Conservation (phyloP, 2,797 vertebrate species). For the Cottoperca gobio region DNA sequence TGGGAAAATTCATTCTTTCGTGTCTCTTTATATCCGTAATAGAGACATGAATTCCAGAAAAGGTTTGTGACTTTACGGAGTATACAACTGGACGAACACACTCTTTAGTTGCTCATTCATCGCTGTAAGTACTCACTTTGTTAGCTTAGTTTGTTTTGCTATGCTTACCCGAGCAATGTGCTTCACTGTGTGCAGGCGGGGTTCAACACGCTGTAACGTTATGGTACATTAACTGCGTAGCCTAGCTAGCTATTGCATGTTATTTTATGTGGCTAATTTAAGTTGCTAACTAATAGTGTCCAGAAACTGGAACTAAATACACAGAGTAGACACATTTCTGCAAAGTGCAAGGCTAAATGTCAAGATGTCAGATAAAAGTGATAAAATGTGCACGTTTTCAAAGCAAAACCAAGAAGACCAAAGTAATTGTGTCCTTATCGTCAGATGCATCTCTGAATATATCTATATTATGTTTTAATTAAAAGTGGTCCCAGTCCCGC, state of each 20-base stretch:
- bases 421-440: neutral
- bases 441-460: neutral
- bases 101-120: neutral
- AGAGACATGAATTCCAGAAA: constrained; percentile 46
- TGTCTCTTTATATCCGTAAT: neutral
- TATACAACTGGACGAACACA: neutral
- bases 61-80: neutral
- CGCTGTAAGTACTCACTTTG: constrained; percentile 39
- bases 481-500: neutral
- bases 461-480: neutral
- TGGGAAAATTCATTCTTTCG: constrained; percentile 68
- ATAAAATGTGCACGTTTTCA: neutral
- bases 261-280: no score
- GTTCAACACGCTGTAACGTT: neutral
- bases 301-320: neutral
- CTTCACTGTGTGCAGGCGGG: neutral
- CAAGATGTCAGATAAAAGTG: neutral
- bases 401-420: neutral
- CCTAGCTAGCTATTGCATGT: constrained; percentile 15
- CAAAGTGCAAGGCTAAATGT: neutral
- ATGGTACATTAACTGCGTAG: neutral
- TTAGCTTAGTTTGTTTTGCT: neutral
- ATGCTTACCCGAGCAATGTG: accelerated
- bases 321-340: neutral
- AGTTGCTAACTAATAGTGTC: accelerated